Base-by-base conservation (phyloP, 1,140 invertebrate species). In the Drosophila auraria region DNA sequence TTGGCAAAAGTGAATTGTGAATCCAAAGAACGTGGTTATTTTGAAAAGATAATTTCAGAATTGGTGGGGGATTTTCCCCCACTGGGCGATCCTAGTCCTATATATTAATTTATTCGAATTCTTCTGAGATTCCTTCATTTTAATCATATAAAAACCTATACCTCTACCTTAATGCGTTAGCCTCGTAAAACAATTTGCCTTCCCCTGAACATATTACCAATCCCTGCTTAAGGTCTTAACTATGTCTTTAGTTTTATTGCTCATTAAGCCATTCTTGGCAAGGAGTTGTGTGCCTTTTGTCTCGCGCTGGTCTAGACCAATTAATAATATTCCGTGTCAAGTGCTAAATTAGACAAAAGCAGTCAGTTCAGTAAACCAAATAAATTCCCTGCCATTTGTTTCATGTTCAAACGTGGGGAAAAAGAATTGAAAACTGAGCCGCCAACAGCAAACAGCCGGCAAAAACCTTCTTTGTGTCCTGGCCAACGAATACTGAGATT, bases 291-390 rank as follows among this genome's bases (percentile, higher is more conserved):
- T 60, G 38, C 50, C 50, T 60, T 60, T 45, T 68, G 73, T 77
- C 73, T 59, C 60, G 44, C 20, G 50, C 59, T 64, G 62, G 83
- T 87, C 83, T 87, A 87, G 83, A 87, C 83, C 65, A 83, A 87
- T 87, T 81, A 83, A 87, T 87, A 84, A 87, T 87, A 84, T 87
- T 87, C 66, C 81, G 73, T 84, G 81, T 83, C 83, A 81, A 89
- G 83, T 74, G 50, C 62, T 89, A 82, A 76, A 79, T 82, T 65
- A 79, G 70, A 82, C 75, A 87, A 87, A 78, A 77, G 80, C 68
- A 30, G 33, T 27, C 42, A 75, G 74, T 87, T 7, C 42, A 78
- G 74, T 87, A 84, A 87, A 75, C 78, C 53, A 63, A 78, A 63
- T 58, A 75, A 81, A 78, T 83, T 69, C 65, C 38, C 44, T 20